Evolutionary conservation across 35 echinoderm and acorn worm genomes (phyloP).

Genomic region (Lytechinus pictus): DNA sequence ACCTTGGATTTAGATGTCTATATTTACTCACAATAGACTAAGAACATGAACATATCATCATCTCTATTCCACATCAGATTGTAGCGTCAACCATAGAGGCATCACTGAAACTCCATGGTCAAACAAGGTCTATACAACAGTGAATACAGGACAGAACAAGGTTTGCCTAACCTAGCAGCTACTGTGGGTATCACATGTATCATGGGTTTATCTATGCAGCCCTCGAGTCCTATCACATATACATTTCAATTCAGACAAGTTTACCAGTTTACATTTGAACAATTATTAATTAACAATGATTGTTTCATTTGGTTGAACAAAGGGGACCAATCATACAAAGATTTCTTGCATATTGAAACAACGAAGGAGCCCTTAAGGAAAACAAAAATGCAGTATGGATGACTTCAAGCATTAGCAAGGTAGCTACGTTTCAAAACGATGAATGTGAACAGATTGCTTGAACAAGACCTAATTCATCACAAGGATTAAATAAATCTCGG

Average conservation of each 20-base stretch:
- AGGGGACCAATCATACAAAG: neutral
- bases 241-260: neutral
- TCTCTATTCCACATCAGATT: neutral
- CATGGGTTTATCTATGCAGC: neutral
- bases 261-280: neutral
- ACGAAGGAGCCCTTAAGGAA: too few species aligned
- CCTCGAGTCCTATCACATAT: neutral
- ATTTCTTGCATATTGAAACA: neutral
- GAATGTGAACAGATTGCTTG: too few species aligned
- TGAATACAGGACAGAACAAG: neutral
- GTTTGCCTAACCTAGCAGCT: neutral
- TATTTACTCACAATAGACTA: constrained; percentile 15
- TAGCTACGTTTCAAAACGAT: too few species aligned
- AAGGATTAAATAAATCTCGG: too few species aligned
- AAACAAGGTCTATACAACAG: neutral
- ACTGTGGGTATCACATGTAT: neutral
- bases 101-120: neutral
- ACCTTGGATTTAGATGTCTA: neutral
- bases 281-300: neutral
- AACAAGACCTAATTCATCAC: too few species aligned
- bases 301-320: neutral
- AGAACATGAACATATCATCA: neutral
- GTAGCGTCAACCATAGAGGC: too few species aligned
- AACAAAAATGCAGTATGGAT: too few species aligned
- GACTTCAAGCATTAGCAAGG: too few species aligned